Evolutionary conservation across 2,888 invertebrate species (phyloP).

Genomic region (Chrysolina americana): DNA sequence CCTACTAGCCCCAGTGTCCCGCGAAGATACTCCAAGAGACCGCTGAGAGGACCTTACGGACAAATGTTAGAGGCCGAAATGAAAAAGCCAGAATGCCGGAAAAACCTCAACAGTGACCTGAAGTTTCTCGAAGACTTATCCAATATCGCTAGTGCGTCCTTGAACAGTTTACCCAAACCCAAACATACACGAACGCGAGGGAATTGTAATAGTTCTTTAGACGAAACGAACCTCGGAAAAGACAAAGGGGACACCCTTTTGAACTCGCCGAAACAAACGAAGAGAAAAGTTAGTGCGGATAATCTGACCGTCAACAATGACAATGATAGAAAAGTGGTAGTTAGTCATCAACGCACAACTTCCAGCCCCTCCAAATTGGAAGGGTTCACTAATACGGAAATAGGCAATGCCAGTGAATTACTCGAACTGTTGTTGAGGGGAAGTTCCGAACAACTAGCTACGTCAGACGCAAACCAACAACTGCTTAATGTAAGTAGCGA

Average conservation of each 20-base stretch:
- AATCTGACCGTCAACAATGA: conserved; percentile 58
- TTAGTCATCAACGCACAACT: conserved; percentile 82
- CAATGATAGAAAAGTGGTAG: conserved; percentile 67
- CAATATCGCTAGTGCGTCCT: conserved; percentile 48
- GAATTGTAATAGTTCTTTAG: conserved; percentile 72
- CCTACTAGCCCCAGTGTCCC: conserved; percentile 71
- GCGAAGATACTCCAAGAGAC: conserved; percentile 82
- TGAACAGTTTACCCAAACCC: conserved; percentile 57
- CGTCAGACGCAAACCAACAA: conserved; percentile 69
- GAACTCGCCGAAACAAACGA: conserved; percentile 57
- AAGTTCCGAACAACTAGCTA: conserved; percentile 83
- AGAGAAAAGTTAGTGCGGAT: conserved; percentile 69
- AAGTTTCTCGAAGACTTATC: conserved; percentile 72
- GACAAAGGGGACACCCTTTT: conserved; percentile 48
- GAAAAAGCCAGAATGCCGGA: conserved; percentile 77
- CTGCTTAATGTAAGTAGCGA: conserved; percentile 63
- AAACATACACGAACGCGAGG: conserved; percentile 67
- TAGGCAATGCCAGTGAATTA: conserved; percentile 75
- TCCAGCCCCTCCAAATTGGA: conserved; percentile 86
- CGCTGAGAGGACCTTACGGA: conserved; percentile 82
- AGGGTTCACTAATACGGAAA: conserved; percentile 71
- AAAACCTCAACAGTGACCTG: conserved; percentile 74
- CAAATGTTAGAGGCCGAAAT: conserved; percentile 88
- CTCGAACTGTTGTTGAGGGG: conserved; percentile 84
- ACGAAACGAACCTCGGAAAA: conserved; percentile 63